Conservation (phyloP, 1,140 invertebrate species). For the Platyscapa corneri region DNA sequence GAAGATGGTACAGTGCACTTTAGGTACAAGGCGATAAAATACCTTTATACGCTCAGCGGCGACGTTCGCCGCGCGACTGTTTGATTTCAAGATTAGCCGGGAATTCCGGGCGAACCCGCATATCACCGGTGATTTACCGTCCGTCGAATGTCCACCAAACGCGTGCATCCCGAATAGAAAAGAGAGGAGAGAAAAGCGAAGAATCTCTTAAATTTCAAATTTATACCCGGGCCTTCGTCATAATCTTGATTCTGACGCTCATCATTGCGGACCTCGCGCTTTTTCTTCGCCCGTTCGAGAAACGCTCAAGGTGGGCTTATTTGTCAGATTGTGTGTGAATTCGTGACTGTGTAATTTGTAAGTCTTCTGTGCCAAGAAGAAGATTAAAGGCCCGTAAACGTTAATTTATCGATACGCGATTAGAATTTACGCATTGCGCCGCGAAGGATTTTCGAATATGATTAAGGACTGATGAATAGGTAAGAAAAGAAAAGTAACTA, state of each 20-base stretch:
- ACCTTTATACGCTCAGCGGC: constrained; percentile 69
- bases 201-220: constrained; percentile 75
- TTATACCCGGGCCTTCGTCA: constrained; percentile 70
- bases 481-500: background rate
- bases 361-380: constrained; percentile 43
- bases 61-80: constrained; percentile 61
- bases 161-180: constrained; percentile 36
- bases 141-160: constrained; percentile 59
- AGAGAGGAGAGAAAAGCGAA: constrained; percentile 31
- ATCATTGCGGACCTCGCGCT: constrained; percentile 51
- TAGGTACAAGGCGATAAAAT: constrained; percentile 67
- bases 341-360: constrained; percentile 50
- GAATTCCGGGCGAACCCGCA: constrained; percentile 74
- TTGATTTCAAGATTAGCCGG: constrained; percentile 74
- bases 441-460: constrained; percentile 13
- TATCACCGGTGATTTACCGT: constrained; percentile 73
- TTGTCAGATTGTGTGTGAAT: constrained; percentile 60
- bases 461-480: constrained; percentile 17
- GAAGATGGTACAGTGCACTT: constrained; percentile 60
- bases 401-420: constrained; percentile 53
- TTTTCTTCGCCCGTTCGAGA: constrained; percentile 44
- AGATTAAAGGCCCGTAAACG: constrained; percentile 24
- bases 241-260: constrained; percentile 73
- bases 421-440: constrained; percentile 48
- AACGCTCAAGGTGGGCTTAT: constrained; percentile 67